Conservation (phyloP, 1,140 invertebrate genomes). For the Achroia grisella region DNA sequence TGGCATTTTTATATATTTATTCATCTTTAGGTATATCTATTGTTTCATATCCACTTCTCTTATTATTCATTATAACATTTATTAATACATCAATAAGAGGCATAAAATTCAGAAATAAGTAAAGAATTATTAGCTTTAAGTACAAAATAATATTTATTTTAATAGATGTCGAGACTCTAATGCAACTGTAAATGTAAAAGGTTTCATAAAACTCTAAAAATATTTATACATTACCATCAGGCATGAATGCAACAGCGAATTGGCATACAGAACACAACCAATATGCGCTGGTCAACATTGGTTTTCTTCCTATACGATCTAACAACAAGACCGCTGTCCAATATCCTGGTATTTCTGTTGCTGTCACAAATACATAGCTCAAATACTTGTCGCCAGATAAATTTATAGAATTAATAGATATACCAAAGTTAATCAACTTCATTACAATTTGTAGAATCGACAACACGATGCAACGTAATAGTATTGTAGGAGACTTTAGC, state of each 20-base stretch:
- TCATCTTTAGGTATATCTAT: no score
- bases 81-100: no score
- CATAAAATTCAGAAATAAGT: no score
- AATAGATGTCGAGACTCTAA: no score
- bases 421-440: conserved; percentile 85
- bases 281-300: conserved; percentile 73
- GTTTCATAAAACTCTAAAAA: not conserved
- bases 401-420: conserved; percentile 84
- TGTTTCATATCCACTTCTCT: no score
- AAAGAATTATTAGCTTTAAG: no score
- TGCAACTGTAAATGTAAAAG: no score
- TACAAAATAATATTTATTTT: conserved; percentile 1
- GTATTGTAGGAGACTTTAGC: conserved; percentile 70
- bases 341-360: conserved; percentile 82
- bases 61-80: no score
- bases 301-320: conserved; percentile 77
- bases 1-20: no score
- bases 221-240: conserved; percentile 21
- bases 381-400: conserved; percentile 81
- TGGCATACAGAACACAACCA: conserved; percentile 74
- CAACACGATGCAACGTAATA: conserved; percentile 77
- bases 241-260: conserved; percentile 43
- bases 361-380: conserved; percentile 78
- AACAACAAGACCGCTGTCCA: conserved; percentile 75
- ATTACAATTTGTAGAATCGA: conserved; percentile 82